Percentiles rank a stretch among this genome's conserved stretches.
Evolutionary conservation across 2,797 vertebrate species (phyloP).

Genomic region (Tapera naevia): DNA sequence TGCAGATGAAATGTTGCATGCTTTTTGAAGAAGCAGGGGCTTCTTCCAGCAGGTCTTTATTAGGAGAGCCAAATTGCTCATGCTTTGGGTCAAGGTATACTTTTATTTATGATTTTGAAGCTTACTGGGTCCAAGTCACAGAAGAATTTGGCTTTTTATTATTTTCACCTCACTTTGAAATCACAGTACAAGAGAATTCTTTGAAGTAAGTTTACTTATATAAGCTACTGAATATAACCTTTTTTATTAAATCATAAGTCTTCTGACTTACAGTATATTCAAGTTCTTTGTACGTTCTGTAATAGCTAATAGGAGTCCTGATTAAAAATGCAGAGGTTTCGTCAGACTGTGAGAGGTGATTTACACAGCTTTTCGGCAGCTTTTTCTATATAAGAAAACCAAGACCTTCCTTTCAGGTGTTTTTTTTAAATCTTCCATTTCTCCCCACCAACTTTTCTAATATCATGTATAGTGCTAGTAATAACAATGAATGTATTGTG

Average conservation of each 20-base stretch:
- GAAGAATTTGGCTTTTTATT: not conserved
- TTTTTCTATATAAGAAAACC: not conserved
- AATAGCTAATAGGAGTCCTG: not conserved
- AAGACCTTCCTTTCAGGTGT: not conserved
- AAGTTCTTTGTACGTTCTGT: not conserved
- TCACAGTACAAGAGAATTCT: not conserved
- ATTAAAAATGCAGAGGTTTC: constrained; percentile 14
- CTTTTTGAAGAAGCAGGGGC: not conserved
- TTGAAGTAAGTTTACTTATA: not conserved
- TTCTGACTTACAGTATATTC: not conserved
- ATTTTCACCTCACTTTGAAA: not conserved
- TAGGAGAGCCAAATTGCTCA: not conserved
- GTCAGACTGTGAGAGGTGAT: not conserved
- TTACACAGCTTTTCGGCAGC: constrained; percentile 1
- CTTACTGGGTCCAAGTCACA: not conserved
- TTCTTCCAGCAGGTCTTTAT: not conserved
- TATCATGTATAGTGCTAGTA: constrained; percentile 33
- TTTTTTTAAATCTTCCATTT: constrained; percentile 20
- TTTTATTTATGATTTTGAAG: not conserved
- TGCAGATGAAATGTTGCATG: not conserved
- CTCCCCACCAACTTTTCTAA: constrained; percentile 28
- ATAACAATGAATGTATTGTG: constrained; percentile 47
- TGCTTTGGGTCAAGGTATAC: not conserved
- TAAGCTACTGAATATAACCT: not conserved
- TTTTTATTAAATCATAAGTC: not conserved